Percentiles rank a stretch among this genome's conserved stretches.
Evolutionary conservation across 2,888 invertebrate species (phyloP).

Genomic region (Eristalis intricaria): DNA sequence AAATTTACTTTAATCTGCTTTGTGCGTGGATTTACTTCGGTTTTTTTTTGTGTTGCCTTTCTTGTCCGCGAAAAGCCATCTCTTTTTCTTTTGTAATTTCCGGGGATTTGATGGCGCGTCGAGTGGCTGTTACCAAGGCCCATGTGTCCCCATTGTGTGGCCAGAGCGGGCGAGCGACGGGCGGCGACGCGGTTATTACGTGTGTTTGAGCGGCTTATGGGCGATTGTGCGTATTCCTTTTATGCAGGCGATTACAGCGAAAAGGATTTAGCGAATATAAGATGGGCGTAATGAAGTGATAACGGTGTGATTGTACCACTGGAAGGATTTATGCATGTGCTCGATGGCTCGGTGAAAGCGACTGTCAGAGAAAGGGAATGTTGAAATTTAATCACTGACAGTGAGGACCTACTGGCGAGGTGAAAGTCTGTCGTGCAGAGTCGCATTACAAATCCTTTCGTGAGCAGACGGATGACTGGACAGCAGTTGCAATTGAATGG

Average conservation of each 20-base stretch:
- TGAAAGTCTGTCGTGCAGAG: background rate
- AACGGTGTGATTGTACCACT: slow-evolving; percentile 7
- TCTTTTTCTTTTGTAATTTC: slow-evolving; percentile 22
- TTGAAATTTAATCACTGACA: background rate
- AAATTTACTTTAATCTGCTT: slow-evolving; percentile 63
- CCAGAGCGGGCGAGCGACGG: slow-evolving; percentile 5
- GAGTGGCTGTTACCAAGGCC: slow-evolving; percentile 1
- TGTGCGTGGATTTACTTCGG: slow-evolving; percentile 22
- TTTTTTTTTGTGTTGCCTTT: background rate
- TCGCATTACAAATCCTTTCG: too few species aligned
- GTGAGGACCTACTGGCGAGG: background rate
- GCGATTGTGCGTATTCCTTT: slow-evolving; percentile 56
- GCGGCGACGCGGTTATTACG: slow-evolving; percentile 33
- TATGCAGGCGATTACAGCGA: slow-evolving; percentile 39
- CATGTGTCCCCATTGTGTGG: slow-evolving; percentile 17
- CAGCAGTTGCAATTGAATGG: too few species aligned
- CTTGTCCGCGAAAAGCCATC: background rate
- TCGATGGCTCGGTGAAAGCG: background rate
- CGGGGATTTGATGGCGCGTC: slow-evolving; percentile 6
- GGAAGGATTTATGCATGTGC: background rate
- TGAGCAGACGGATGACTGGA: too few species aligned
- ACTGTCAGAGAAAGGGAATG: background rate
- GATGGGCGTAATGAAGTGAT: slow-evolving; percentile 50
- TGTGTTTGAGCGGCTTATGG: slow-evolving; percentile 55
- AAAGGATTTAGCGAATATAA: slow-evolving; percentile 23